Evolutionary conservation across 2,888 invertebrate species (phyloP).

Genomic region (Empis stercorea): DNA sequence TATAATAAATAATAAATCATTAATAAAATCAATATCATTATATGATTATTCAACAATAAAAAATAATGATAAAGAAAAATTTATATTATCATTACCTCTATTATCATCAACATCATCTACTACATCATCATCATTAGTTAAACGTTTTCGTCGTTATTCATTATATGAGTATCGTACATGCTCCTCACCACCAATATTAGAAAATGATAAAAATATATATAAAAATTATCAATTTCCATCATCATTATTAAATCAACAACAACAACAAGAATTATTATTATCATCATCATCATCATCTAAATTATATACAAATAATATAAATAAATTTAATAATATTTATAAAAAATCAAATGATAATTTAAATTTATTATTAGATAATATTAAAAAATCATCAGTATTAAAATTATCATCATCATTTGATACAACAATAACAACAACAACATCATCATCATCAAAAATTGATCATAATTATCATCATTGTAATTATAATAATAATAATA

Average conservation of each 20-base stretch:
- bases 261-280: not conserved
- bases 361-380: no score
- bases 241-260: not conserved
- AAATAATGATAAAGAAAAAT: not conserved
- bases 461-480: not conserved
- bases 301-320: no score
- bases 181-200: not conserved
- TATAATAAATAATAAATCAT: not conserved
- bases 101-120: not conserved
- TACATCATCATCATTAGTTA: not conserved
- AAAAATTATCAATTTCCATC: no score
- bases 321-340: not conserved
- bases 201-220: not conserved
- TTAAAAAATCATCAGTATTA: not conserved
- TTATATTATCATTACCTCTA: not conserved
- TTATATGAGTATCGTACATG: not conserved
- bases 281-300: not conserved
- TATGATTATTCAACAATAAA: not conserved
- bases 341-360: not conserved
- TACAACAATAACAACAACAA: not conserved
- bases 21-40: not conserved
- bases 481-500: not conserved
- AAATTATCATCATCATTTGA: not conserved
- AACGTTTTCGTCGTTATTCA: not conserved
- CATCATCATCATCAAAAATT: not conserved